Percentiles rank a stretch among this genome's conserved stretches.
phyloP scores from a whole-genome alignment of 92 coral and sea anemone genomes.

The Palythoa grandiflora region DNA sequence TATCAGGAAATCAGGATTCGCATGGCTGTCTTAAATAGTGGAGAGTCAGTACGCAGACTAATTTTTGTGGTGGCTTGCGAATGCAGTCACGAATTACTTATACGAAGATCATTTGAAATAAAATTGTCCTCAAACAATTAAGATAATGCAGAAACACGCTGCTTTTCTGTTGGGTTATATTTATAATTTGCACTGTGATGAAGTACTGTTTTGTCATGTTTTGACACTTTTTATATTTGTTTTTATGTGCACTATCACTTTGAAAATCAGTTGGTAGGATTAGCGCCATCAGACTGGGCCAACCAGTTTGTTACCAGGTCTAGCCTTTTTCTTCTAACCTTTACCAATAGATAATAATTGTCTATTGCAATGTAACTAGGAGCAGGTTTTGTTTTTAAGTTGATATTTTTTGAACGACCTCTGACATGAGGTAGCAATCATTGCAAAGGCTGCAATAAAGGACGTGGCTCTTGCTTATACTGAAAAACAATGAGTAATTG shows the following conservation, averaged over 20 bases:
- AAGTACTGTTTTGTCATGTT: background rate
- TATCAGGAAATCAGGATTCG: constrained; percentile 1
- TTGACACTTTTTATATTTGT: background rate
- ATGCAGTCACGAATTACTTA: background rate
- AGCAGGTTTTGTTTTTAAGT: background rate
- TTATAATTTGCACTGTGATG: background rate
- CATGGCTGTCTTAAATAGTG: constrained; percentile 11
- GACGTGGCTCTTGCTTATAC: too few relatives aligned
- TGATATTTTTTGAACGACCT: too few relatives aligned
- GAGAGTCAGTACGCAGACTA: background rate
- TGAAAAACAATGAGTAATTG: too few relatives aligned
- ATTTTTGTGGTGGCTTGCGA: background rate
- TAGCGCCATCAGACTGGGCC: background rate
- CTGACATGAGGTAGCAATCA: too few relatives aligned
- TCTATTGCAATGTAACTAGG: background rate
- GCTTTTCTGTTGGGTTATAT: background rate
- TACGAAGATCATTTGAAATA: background rate
- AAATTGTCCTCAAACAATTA: background rate
- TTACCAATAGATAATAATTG: background rate
- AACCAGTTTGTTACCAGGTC: background rate
- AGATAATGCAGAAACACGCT: background rate
- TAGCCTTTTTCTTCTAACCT: background rate
- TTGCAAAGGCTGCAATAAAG: too few relatives aligned
- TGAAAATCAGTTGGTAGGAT: background rate
- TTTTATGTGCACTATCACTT: background rate